These are phyloP conservation scores for Dioctria rufipes DNA, from an alignment of 2,888 invertebrate genomes.

Conservation along the genomic window DNA sequence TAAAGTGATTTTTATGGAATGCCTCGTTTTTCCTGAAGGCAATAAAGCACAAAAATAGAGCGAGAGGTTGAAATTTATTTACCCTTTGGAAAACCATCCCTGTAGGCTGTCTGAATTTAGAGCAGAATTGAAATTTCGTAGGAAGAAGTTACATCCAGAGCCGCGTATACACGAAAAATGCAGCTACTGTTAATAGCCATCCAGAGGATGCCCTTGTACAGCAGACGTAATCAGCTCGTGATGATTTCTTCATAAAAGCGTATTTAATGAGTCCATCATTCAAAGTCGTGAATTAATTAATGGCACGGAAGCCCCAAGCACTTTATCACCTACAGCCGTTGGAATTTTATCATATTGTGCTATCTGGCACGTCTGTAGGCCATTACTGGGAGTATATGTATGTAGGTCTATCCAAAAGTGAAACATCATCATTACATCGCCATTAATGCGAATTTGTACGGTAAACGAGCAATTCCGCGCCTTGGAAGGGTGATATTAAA, in stretches of 20 bases:
- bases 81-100: too few relatives aligned
- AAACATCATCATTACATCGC: conserved; percentile 24
- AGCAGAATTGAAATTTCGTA: background rate
- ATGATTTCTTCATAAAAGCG: conserved; percentile 8
- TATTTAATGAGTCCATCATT: conserved; percentile 21
- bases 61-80: background rate
- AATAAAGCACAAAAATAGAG: background rate
- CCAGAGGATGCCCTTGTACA: background rate
- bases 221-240: background rate
- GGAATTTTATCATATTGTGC: background rate
- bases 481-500: conserved; percentile 25
- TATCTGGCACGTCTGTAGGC: background rate
- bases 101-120: background rate
- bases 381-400: background rate
- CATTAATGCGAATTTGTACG: conserved; percentile 1
- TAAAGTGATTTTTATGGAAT: conserved; percentile 40
- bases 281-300: conserved; percentile 25
- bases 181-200: background rate
- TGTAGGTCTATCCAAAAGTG: too few relatives aligned
- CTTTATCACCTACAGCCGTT: conserved; percentile 4
- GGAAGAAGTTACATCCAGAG: too few relatives aligned
- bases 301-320: background rate
- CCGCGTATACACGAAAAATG: background rate
- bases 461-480: conserved; percentile 10
- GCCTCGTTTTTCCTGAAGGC: background rate